Conservation (phyloP, 37 sponge, comb jelly and placozoan genomes). For the Lycopodina hypogea region DNA sequence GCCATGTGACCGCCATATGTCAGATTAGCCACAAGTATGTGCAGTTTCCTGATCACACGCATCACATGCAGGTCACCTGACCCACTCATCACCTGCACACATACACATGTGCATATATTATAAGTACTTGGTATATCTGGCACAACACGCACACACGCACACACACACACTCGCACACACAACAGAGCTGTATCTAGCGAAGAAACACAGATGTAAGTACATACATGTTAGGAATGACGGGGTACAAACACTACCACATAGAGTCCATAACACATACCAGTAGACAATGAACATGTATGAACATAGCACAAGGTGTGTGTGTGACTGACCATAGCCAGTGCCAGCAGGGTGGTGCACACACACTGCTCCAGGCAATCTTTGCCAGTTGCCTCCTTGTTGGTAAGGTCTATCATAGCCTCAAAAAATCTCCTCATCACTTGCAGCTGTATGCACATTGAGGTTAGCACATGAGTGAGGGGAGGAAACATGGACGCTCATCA, state of each 20-base stretch:
- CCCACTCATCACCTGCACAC: constrained; percentile 81
- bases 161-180: too few species aligned
- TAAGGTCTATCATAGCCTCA: background rate
- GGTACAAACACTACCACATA: too few species aligned
- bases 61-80: constrained; percentile 86
- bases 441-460: constrained; percentile 5
- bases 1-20: constrained; percentile 91
- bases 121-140: too few species aligned
- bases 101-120: background rate
- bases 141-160: too few species aligned
- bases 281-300: background rate
- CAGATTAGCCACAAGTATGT: constrained; percentile 48
- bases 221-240: too few species aligned
- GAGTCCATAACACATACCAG: too few species aligned
- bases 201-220: too few species aligned
- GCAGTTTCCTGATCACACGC: constrained; percentile 51
- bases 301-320: background rate
- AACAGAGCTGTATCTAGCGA: too few species aligned
- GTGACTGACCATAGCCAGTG: constrained; percentile 57
- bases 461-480: too few species aligned
- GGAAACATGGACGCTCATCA: too few species aligned
- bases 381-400: constrained; percentile 20
- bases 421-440: background rate
- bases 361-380: constrained; percentile 60
- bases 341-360: constrained; percentile 17